Base-by-base conservation (phyloP, 2,113 vertebrate genomes). In the Stigmatopora nigra region DNA sequence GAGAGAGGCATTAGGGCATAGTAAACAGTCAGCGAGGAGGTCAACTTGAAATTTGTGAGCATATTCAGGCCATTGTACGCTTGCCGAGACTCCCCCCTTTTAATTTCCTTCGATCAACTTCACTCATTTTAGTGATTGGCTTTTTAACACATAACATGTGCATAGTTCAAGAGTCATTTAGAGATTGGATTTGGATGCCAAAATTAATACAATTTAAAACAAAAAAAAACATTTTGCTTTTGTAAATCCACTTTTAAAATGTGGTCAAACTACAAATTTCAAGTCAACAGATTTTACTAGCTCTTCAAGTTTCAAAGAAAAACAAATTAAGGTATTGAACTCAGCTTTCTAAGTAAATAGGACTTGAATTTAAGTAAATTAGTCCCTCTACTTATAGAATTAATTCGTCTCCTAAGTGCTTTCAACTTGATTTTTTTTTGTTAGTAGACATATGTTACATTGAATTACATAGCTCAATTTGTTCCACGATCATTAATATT, bases 51-150 rank as follows among this genome's bases (percentile, higher is more conserved):
- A 64, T 73, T 51, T 76, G 65, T 71, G 69, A 72, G 68, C 76
- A 11, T 31, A 63, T 48, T 73, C 69, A 79, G 48, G 63, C 69
- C 57, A 80, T 85, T 84, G 81, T 80, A 44, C 55, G 72, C 59
- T 68, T 58, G 60, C 19, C 46, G 64, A 63, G 52, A 62, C 68
- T 56, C 41, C 12, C 20, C 9, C 3, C 19, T 22, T 4, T 13
- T 19, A 65, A n/a, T n/a, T n/a, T n/a, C 73, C 60, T 58, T 63
- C 64, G 20, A 51, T 75, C 55, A 79, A 72, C 77, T 60, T 71
- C 47, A 45, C 64, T 70, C 67, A 63, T 20, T 38, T 64, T 67
- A 35, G 20, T 74, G 36, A 38, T 41, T 66, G 25, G 38, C 69
- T 70, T 80, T 66, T 80, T 45, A 68, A 13, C 1, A 71, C 78